Percentiles rank a stretch among this genome's conserved stretches.
Conservation (phyloP, 2,888 invertebrate species). For the Dione vanillae region DNA sequence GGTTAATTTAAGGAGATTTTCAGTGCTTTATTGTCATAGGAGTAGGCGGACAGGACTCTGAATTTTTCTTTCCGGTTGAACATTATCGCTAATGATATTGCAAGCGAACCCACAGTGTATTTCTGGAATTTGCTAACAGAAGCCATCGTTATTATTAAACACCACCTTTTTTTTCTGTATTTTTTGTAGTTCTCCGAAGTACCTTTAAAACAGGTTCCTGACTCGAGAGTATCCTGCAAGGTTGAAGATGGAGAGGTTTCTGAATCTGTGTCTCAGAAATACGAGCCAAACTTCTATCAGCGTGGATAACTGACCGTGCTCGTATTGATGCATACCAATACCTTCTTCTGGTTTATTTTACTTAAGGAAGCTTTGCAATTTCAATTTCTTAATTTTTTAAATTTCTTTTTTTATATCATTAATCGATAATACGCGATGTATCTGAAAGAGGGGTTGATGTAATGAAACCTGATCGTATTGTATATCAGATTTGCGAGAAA, state of each 20-base stretch:
- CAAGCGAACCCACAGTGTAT: slow-evolving; percentile 70
- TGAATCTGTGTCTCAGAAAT: slow-evolving; percentile 84
- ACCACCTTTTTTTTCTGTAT: slow-evolving; percentile 37
- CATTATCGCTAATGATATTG: slow-evolving; percentile 62
- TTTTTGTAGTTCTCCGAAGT: slow-evolving; percentile 58
- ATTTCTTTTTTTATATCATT: slow-evolving; percentile 73
- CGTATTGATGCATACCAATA: slow-evolving; percentile 87
- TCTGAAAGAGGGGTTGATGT: slow-evolving; percentile 81
- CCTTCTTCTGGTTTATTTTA: slow-evolving; percentile 76
- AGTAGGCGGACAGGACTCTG: slow-evolving; percentile 77
- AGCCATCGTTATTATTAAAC: slow-evolving; percentile 43
- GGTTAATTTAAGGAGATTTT: slow-evolving; percentile 71
- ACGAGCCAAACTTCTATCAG: slow-evolving; percentile 83
- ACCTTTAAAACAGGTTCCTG: slow-evolving; percentile 67
- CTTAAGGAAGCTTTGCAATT: slow-evolving; percentile 69
- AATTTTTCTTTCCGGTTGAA: slow-evolving; percentile 61
- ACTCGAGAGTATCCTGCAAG: slow-evolving; percentile 71
- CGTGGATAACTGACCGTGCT: slow-evolving; percentile 86
- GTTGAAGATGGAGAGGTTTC: slow-evolving; percentile 74
- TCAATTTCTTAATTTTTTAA: slow-evolving; percentile 73
- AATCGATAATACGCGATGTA: slow-evolving; percentile 73
- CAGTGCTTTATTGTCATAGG: slow-evolving; percentile 68
- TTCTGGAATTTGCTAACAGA: slow-evolving; percentile 59
- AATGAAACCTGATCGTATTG: slow-evolving; percentile 81
- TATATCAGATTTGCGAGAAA: slow-evolving; percentile 77